A percentile compares a stretch with the other conserved stretches of the same genome.
Conservation (phyloP, 2,113 vertebrate species). For the Prochilodus magdalenae region DNA sequence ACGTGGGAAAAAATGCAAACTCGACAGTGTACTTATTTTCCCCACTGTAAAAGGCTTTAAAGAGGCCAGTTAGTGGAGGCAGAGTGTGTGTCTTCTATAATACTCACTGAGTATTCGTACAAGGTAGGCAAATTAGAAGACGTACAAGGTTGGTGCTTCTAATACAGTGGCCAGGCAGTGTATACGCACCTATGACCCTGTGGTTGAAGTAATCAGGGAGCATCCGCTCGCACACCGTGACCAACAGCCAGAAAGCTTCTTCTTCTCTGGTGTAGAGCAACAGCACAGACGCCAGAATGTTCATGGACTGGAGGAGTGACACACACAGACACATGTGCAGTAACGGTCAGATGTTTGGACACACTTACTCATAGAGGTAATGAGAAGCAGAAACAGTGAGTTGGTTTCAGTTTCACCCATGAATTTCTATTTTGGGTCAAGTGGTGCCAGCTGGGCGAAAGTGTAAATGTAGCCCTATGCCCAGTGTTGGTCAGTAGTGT, state of each 20-base stretch:
- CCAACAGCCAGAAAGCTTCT: constrained; percentile 96
- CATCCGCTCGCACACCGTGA: constrained; percentile 95
- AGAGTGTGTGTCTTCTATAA: background rate
- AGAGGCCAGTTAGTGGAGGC: too few species aligned
- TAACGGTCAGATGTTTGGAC: background rate
- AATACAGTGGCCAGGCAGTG: background rate
- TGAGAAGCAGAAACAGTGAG: too few species aligned
- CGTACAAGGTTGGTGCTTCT: background rate
- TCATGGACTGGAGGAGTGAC: constrained; percentile 87
- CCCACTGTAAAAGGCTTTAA: too few species aligned
- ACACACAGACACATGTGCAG: background rate
- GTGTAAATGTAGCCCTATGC: constrained; percentile 8
- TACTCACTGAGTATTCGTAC: too few species aligned
- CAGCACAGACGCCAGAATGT: constrained; percentile 94
- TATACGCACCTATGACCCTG: constrained; percentile 88
- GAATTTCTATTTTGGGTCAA: background rate
- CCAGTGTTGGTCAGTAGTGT: too few species aligned
- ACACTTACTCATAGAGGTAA: background rate
- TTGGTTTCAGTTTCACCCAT: background rate
- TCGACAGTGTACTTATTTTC: too few species aligned
- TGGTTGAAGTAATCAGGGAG: constrained; percentile 96
- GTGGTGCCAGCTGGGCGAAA: background rate
- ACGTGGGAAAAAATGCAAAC: too few species aligned
- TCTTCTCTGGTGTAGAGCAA: constrained; percentile 94
- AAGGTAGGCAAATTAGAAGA: background rate